phyloP scores from a whole-genome alignment of 2,888 invertebrate genomes.

The Chouioia cunea region DNA sequence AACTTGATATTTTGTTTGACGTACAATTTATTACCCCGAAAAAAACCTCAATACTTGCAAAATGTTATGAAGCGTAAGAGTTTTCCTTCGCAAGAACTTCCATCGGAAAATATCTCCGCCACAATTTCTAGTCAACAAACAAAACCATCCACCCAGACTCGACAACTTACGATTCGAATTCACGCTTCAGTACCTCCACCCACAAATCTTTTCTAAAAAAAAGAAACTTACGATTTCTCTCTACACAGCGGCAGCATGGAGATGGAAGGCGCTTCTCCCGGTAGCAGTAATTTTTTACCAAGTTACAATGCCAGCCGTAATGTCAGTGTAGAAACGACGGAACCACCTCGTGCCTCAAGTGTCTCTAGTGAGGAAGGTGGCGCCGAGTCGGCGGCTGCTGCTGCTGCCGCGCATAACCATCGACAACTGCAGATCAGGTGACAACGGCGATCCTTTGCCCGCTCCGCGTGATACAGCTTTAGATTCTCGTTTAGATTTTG shows the following conservation, averaged over 20 bases:
- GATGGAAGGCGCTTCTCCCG: conserved; percentile 66
- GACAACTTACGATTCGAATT: too few species aligned
- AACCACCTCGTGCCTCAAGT: conserved; percentile 68
- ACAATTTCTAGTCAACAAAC: too few species aligned
- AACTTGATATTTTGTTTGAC: too few species aligned
- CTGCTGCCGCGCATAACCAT: conserved; percentile 60
- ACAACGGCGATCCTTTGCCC: conserved; percentile 25
- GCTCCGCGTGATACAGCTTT: conserved; percentile 13
- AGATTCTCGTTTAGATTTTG: too few species aligned
- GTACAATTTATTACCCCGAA: too few species aligned
- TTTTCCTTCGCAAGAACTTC: too few species aligned
- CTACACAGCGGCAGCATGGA: conserved; percentile 63
- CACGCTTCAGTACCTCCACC: too few species aligned
- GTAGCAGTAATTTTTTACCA: conserved; percentile 64
- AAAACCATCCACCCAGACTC: too few species aligned
- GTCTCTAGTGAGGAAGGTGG: conserved; percentile 67
- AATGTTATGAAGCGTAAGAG: too few species aligned
- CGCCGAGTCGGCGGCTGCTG: conserved; percentile 53
- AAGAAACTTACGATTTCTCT: background rate
- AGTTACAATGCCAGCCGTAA: conserved; percentile 65
- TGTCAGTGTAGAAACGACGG: conserved; percentile 68
- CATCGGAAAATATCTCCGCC: too few species aligned
- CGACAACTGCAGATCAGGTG: conserved; percentile 64
- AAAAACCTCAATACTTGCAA: too few species aligned
- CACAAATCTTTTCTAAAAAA: too few species aligned